Evolutionary conservation across 2,113 vertebrate genomes (phyloP).

Genomic region (Myrmecophaga tridactyla): DNA sequence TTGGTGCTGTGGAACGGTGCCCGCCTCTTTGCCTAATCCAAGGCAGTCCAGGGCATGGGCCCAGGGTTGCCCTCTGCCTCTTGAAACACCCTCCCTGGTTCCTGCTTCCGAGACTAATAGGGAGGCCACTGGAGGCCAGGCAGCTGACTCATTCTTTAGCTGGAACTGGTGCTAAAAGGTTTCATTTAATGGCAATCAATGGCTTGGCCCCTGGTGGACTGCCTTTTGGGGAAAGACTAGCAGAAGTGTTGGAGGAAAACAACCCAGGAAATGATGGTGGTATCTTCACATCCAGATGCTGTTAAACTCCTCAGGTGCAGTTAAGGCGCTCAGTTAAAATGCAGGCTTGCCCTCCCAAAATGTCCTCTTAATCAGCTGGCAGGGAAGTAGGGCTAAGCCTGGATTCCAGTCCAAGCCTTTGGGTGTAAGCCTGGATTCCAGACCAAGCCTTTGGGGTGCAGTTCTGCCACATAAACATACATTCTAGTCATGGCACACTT

Average conservation of each 20-base stretch:
- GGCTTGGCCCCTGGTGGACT: background rate
- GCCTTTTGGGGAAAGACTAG: background rate
- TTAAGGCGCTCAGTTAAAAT: background rate
- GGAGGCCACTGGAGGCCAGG: background rate
- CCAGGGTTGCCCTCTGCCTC: conserved; percentile 35
- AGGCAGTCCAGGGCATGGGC: background rate
- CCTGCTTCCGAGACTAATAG: conserved; percentile 33
- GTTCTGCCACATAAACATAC: background rate
- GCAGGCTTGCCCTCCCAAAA: background rate
- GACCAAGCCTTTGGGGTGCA: background rate
- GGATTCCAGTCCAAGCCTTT: background rate
- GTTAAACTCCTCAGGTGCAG: background rate
- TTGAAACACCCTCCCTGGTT: conserved; percentile 34
- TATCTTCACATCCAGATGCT: background rate
- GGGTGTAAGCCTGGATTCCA: background rate
- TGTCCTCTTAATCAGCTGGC: background rate
- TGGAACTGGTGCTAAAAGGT: conserved; percentile 47
- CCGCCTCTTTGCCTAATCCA: background rate
- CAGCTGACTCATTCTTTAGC: conserved; percentile 50
- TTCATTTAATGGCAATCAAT: conserved; percentile 32
- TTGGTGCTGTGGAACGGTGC: background rate
- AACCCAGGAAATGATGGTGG: background rate
- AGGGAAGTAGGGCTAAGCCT: background rate
- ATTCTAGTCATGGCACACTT: background rate
- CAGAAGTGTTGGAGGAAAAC: background rate